Conservation (phyloP, 2,113 vertebrate genomes). For the Callionymus lyra region DNA sequence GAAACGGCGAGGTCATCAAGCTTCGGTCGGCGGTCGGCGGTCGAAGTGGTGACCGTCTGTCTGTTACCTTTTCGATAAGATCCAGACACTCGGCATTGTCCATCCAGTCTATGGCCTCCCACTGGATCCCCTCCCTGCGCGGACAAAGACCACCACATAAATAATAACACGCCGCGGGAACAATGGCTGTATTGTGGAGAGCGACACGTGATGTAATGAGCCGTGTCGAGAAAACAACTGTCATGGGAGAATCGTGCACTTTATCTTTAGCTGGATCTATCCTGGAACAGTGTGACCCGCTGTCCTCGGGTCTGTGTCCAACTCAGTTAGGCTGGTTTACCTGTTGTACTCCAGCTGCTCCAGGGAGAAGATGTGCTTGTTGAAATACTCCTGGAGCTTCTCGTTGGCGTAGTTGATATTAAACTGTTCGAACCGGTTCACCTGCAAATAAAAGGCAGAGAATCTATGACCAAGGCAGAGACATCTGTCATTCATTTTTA, state of each 20-base stretch:
- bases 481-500: too few species aligned
- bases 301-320: constrained; percentile 8
- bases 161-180: constrained; percentile 42
- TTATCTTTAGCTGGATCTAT: constrained; percentile 22
- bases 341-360: constrained; percentile 92
- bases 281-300: neutral
- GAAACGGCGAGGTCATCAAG: constrained; percentile 39
- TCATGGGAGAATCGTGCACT: constrained; percentile 22
- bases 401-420: constrained; percentile 92
- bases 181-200: constrained; percentile 48
- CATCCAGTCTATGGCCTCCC: constrained; percentile 96
- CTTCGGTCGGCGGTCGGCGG: constrained; percentile 43
- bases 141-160: constrained; percentile 25
- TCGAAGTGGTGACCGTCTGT: constrained; percentile 2
- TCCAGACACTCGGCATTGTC: constrained; percentile 91
- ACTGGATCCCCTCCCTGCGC: constrained; percentile 83
- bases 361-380: constrained; percentile 92
- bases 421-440: constrained; percentile 90
- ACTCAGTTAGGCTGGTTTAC: constrained; percentile 37
- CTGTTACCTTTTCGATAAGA: constrained; percentile 84
- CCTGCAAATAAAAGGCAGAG: constrained; percentile 46
- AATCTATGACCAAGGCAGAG: too few species aligned
- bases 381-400: constrained; percentile 92
- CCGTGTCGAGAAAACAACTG: constrained; percentile 52
- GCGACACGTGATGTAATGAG: constrained; percentile 56